Evolutionary conservation across 2,113 vertebrate genomes (phyloP).

Genomic region (Hymenochirus boettgeri): DNA sequence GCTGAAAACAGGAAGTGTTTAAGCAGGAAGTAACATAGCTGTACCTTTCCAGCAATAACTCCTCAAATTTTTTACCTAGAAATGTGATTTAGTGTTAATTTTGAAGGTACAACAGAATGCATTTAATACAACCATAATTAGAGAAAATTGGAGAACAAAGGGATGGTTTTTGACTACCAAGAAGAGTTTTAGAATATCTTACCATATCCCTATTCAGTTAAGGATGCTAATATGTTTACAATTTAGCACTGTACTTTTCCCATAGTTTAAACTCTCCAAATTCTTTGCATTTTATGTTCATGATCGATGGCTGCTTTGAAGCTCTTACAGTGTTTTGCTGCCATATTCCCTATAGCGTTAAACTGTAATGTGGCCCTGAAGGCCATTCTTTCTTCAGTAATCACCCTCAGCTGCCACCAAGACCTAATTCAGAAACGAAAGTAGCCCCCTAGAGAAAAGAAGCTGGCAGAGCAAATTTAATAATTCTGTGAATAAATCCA

Average conservation of each 20-base stretch:
- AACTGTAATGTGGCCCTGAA: conserved; percentile 21
- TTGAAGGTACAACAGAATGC: too few species aligned
- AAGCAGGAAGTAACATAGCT: too few species aligned
- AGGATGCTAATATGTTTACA: conserved; percentile 1
- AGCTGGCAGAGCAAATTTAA: neutral
- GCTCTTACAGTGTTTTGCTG: conserved; percentile 5
- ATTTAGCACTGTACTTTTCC: neutral
- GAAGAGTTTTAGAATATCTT: too few species aligned
- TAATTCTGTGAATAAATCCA: conserved; percentile 7
- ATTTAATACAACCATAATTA: too few species aligned
- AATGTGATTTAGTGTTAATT: too few species aligned
- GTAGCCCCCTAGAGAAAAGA: conserved; percentile 8
- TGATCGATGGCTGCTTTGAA: conserved; percentile 11
- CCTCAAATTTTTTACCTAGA: too few species aligned
- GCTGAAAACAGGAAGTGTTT: too few species aligned
- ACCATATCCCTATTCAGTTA: neutral
- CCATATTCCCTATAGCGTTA: conserved; percentile 12
- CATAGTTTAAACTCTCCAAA: conserved; percentile 5
- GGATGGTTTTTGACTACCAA: too few species aligned
- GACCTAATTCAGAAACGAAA: conserved; percentile 2
- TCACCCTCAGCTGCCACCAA: conserved; percentile 19
- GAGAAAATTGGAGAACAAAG: too few species aligned
- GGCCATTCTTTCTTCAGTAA: conserved; percentile 6
- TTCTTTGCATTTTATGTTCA: conserved; percentile 7
- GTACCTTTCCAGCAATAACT: too few species aligned